A percentile compares a stretch with the other conserved stretches of the same genome.
Conservation (phyloP, 2,797 vertebrate species). For the Thamnophis elegans region DNA sequence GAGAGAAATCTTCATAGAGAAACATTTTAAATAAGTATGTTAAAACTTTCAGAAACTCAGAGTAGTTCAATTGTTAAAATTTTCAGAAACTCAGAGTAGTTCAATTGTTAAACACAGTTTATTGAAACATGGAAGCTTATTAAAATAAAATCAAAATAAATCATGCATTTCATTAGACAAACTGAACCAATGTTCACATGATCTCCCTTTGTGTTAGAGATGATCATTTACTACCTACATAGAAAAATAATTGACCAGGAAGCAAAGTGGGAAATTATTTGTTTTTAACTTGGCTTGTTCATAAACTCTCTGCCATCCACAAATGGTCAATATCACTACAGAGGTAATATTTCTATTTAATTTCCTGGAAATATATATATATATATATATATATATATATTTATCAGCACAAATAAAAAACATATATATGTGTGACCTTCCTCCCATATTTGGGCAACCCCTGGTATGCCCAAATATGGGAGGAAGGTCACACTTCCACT, state of each 20-base stretch:
- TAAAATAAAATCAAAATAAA: neutral
- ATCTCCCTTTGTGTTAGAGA: neutral
- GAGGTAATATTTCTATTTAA: neutral
- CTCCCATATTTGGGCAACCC: no score
- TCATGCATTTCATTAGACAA: neutral
- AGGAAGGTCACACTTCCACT: no score
- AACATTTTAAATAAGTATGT: neutral
- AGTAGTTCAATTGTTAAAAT: conserved; percentile 1
- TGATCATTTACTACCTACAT: neutral
- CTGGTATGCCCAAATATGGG: no score
- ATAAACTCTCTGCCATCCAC: neutral
- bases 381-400: no score
- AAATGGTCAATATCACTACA: neutral
- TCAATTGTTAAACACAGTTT: no score
- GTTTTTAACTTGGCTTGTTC: neutral
- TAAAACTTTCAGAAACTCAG: conserved; percentile 17
- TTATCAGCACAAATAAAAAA: no score
- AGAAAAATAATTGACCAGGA: neutral
- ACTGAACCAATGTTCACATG: neutral
- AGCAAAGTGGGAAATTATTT: neutral
- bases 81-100: no score
- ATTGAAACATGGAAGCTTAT: conserved; percentile 15
- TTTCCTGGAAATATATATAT: neutral
- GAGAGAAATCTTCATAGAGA: neutral
- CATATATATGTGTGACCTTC: no score